These are phyloP conservation scores for Zalophus californianus DNA, from an alignment of 2,797 vertebrate species.

Conservation along the genomic window DNA sequence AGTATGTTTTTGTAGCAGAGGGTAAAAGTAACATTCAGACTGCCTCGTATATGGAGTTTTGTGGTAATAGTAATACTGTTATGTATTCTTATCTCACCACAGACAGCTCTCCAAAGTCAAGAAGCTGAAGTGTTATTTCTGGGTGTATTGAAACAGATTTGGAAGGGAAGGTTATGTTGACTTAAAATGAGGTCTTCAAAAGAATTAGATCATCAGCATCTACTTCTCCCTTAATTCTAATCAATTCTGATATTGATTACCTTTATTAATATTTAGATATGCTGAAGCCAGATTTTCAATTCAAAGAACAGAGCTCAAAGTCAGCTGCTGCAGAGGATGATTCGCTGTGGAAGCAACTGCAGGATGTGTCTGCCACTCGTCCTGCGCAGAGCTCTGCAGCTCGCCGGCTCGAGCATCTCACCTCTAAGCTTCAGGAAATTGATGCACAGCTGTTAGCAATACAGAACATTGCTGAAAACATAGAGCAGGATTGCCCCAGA, in stretches of 20 bases:
- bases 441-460: conserved; percentile 90
- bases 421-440: conserved; percentile 90
- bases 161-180: background rate
- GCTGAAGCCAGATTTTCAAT: background rate
- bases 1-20: background rate
- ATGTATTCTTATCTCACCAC: background rate
- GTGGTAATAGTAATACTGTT: background rate
- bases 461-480: conserved; percentile 91
- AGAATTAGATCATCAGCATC: background rate
- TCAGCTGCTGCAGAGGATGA: conserved; percentile 60
- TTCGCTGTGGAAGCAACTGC: conserved; percentile 73
- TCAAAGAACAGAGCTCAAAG: conserved; percentile 45
- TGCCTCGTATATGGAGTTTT: background rate
- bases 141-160: conserved; percentile 35
- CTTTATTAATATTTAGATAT: conserved; percentile 55
- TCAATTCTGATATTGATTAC: background rate
- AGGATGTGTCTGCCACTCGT: background rate
- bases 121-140: conserved; percentile 28
- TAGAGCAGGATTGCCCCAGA: conserved; percentile 92
- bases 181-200: conserved; percentile 1
- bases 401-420: conserved; percentile 83
- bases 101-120: background rate
- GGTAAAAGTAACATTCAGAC: conserved; percentile 11
- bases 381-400: conserved; percentile 25
- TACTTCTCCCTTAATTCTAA: conserved; percentile 19